Evolutionary conservation across 2,888 invertebrate species (phyloP).

Genomic region (Acrocyrtus sp.): DNA sequence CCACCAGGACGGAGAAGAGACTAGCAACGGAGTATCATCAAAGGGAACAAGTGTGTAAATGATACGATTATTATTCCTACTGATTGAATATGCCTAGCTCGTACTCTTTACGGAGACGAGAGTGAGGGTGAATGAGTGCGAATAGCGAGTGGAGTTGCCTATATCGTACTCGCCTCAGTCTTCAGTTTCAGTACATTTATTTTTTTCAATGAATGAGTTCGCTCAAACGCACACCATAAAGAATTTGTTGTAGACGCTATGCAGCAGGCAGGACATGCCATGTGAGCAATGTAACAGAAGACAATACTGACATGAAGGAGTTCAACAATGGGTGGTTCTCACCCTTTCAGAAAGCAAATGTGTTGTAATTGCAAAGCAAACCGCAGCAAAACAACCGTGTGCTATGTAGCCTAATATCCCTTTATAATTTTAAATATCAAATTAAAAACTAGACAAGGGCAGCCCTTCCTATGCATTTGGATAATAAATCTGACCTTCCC

Average conservation of each 20-base stretch:
- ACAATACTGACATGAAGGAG: slow-evolving; percentile 34
- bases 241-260: no score
- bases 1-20: not conserved
- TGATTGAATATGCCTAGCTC: not conserved
- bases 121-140: not conserved
- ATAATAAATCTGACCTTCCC: slow-evolving; percentile 53
- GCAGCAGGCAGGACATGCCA: not conserved
- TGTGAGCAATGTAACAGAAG: not conserved
- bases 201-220: not conserved
- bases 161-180: no score
- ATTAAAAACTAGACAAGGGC: slow-evolving; percentile 59
- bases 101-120: not conserved
- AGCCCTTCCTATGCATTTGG: slow-evolving; percentile 51
- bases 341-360: no score
- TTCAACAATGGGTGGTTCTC: slow-evolving; percentile 50
- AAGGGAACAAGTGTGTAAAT: not conserved
- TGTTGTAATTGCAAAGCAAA: slow-evolving; percentile 18
- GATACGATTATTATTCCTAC: not conserved
- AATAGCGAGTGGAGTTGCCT: no score
- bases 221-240: not conserved
- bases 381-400: not conserved
- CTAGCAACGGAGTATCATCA: not conserved
- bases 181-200: not conserved
- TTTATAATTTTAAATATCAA: slow-evolving; percentile 51
- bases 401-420: slow-evolving; percentile 33